A percentile compares a stretch with the other conserved stretches of the same genome.
phyloP scores from a whole-genome alignment of 2,888 invertebrate genomes.

The Melangyna quadrimaculata region DNA sequence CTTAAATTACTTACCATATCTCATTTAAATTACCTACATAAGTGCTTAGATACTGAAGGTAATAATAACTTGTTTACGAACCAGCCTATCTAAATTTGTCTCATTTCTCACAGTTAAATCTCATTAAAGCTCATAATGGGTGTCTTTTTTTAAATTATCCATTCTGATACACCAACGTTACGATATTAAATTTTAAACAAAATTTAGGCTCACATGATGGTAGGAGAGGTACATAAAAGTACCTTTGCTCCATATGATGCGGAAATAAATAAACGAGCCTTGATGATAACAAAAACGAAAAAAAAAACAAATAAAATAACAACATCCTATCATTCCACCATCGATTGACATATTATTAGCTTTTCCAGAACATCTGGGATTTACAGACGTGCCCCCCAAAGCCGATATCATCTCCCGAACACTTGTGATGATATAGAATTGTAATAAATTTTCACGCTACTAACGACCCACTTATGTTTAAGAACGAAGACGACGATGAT shows the following conservation, averaged over 20 bases:
- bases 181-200: slow-evolving; percentile 18
- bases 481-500: slow-evolving; percentile 5
- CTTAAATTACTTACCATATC: background rate
- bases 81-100: background rate
- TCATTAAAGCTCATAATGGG: background rate
- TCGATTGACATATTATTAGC: slow-evolving; percentile 65
- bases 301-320: slow-evolving; percentile 11
- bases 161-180: background rate
- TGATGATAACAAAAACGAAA: background rate
- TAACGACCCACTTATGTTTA: slow-evolving; percentile 64
- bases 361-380: slow-evolving; percentile 60
- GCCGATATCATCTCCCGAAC: slow-evolving; percentile 29
- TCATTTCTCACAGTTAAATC: slow-evolving; percentile 15
- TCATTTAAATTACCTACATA: background rate
- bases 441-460: slow-evolving; percentile 64
- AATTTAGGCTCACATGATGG: background rate
- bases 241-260: background rate
- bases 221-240: background rate
- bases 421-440: slow-evolving; percentile 57
- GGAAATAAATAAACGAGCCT: background rate
- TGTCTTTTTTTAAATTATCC: background rate
- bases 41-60: background rate
- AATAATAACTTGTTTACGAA: slow-evolving; percentile 7
- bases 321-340: background rate
- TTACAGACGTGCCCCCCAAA: slow-evolving; percentile 26